A percentile compares a stretch with the other conserved stretches of the same genome.
phyloP scores from a whole-genome alignment of 2,888 invertebrate species.

The Drosophila subquinaria region DNA sequence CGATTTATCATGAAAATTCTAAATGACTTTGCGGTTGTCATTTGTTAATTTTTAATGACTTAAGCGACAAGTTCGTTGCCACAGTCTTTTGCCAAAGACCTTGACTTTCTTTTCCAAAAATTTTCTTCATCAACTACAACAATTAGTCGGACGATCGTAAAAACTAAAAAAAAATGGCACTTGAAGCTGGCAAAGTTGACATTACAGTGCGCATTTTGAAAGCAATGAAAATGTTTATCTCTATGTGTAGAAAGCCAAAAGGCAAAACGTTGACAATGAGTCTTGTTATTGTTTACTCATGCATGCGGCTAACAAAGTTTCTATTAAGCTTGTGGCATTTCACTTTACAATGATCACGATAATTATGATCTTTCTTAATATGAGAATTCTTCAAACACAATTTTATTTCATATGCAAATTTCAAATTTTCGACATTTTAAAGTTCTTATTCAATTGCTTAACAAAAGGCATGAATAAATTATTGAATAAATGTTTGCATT shows the following conservation, averaged over 20 bases:
- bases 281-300: constrained; percentile 67
- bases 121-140: constrained; percentile 58
- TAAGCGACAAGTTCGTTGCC: constrained; percentile 47
- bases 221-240: constrained; percentile 62
- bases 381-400: constrained; percentile 28
- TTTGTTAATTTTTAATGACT: constrained; percentile 59
- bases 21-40: constrained; percentile 67
- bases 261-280: constrained; percentile 51
- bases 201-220: constrained; percentile 63
- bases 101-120: constrained; percentile 74
- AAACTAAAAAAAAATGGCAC: constrained; percentile 17
- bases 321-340: constrained; percentile 52
- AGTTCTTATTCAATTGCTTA: constrained; percentile 27
- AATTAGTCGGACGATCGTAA: constrained; percentile 61
- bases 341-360: constrained; percentile 39
- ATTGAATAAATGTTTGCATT: constrained; percentile 28
- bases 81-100: constrained; percentile 60
- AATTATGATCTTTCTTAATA: constrained; percentile 36
- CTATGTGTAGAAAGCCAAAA: constrained; percentile 70
- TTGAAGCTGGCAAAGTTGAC: constrained; percentile 49
- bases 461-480: constrained; percentile 50
- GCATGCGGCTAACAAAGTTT: constrained; percentile 55
- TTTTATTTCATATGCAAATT: constrained; percentile 60
- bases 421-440: constrained; percentile 2
- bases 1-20: constrained; percentile 72